Evolutionary conservation across 2,888 invertebrate species (phyloP).

Genomic region (Geophilus truncorum): DNA sequence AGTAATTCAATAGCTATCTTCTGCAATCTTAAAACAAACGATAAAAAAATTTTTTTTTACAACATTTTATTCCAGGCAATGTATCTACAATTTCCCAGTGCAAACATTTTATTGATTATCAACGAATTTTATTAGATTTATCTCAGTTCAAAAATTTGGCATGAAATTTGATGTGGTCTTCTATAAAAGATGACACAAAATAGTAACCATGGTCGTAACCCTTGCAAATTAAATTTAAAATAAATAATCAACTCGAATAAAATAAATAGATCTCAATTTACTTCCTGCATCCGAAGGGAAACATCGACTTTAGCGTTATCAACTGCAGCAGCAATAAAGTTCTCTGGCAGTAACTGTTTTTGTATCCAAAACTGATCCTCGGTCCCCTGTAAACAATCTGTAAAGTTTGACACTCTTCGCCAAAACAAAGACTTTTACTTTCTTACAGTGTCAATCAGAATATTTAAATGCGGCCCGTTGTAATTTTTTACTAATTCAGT

Average conservation of each 20-base stretch:
- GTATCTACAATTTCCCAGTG: no score
- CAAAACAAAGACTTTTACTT: not conserved
- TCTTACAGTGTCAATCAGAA: constrained; percentile 82
- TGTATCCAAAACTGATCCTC: constrained; percentile 71
- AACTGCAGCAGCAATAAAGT: constrained; percentile 67
- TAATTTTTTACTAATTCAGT: constrained; percentile 74
- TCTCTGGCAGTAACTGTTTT: constrained; percentile 74
- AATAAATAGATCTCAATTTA: not conserved
- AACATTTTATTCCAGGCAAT: no score
- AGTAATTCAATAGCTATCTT: no score
- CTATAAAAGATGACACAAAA: constrained; percentile 84
- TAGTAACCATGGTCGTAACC: constrained; percentile 95
- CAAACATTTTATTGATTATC: not conserved
- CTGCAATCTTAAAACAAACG: no score
- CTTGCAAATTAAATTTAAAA: constrained; percentile 42
- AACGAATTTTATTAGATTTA: no score
- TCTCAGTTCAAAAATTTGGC: constrained; percentile 52
- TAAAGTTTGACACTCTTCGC: not conserved
- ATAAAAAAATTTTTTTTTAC: no score
- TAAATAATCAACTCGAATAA: not conserved
- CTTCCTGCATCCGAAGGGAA: constrained; percentile 37
- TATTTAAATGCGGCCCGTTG: constrained; percentile 71
- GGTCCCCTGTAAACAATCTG: not conserved
- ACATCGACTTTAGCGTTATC: constrained; percentile 46
- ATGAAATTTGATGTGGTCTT: constrained; percentile 88